Conservation (phyloP, 2,797 vertebrate genomes). For the Triplophysa bombifrons region DNA sequence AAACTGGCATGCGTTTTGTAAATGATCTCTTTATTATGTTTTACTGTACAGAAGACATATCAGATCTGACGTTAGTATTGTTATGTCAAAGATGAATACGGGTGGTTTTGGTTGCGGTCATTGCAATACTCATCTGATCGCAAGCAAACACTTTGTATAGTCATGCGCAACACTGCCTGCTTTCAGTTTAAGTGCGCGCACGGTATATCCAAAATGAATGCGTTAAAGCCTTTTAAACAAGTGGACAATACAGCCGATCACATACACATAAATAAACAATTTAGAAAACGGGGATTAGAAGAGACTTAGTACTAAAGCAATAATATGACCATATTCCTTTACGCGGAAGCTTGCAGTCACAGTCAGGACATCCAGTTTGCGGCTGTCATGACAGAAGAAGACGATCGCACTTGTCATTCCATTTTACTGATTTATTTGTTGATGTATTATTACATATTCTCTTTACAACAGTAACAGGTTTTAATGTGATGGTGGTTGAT, state of each 20-base stretch:
- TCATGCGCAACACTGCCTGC: slow-evolving; percentile 28
- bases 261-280: not conserved
- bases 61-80: not conserved
- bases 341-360: slow-evolving; percentile 5
- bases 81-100: not conserved
- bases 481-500: not conserved
- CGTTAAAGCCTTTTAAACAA: not conserved
- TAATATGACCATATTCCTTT: slow-evolving; percentile 1
- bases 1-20: not conserved
- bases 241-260: not conserved
- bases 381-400: slow-evolving; percentile 18
- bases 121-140: not conserved
- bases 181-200: not conserved
- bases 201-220: not conserved
- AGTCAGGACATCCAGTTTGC: slow-evolving; percentile 3
- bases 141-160: not conserved
- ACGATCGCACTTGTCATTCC: slow-evolving; percentile 9
- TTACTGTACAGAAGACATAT: not conserved
- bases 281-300: not conserved
- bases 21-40: not conserved
- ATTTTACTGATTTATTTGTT: not conserved
- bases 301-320: not conserved
- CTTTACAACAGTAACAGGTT: not conserved
- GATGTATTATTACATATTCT: too few relatives aligned
- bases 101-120: not conserved